Base-by-base conservation (phyloP, 2,888 invertebrate genomes). In the Drosophila demipolita region DNA sequence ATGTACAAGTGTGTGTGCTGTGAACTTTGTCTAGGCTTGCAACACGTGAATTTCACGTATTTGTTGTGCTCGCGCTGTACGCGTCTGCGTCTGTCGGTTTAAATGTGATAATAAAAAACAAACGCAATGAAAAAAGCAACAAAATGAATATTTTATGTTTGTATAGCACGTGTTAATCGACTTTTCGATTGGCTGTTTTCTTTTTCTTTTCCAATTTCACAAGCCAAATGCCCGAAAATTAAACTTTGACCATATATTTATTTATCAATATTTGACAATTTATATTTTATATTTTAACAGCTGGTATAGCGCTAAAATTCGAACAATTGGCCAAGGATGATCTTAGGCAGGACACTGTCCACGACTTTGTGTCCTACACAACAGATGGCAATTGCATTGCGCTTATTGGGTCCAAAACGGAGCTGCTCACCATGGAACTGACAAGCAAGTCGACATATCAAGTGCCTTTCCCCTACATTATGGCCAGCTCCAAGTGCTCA, bases 381-480 rank as follows among this genome's bases (percentile, higher is more conserved):
- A 48, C 70, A 1, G 66, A 82, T 33, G 83, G 69, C 2, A 74
- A 75, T 20, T 66, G 33, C 40, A 72, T 91, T n/a, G 72, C 87
- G 0, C 48, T 92, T 23, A 35, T 87, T 3, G 91, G 90, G 9
- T 78, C 85, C 42, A 80, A 74, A 9, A 45, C 55, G 26, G 87
- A 90, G 33, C 49, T 89, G 17, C 9, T 82, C 5, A 79, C 89
- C 1, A 70, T 92, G 36, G 88, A 92, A 50, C 50, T 92, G 67
- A 79, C 66, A 26, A 66, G 78, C 65, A 80, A 82, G 5, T 63
- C 69, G 5, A 63, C 52, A 3, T 63, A 53, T 3, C 69, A 71
- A 11, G 52, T 78, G 8, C 77, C 78, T 3, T 86, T 89, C 57
- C 90, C 92, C 1, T 92, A 86, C 42, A 59, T 61, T 1, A 62